Base-by-base conservation (phyloP, 2,113 vertebrate species). In the Corythoichthys haematopterus region DNA sequence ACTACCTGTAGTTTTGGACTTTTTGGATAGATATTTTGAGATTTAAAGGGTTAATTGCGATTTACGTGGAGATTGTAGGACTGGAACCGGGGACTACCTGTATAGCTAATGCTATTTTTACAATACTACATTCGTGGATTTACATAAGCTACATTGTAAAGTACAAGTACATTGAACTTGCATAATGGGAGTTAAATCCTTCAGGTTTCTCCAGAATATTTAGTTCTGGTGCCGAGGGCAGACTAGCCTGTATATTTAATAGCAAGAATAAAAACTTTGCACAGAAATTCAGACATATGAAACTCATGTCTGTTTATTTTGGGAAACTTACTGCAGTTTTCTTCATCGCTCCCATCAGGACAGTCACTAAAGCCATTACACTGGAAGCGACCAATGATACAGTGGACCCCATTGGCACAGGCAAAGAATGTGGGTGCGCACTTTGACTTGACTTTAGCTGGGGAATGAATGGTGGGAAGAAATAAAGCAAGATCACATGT, bases 281-380 rank as follows among this genome's bases (percentile, higher is more conserved):
- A 4, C 38, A 43, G 16, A 14, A 61, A 61, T 61, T 28, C 16
- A 57, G 11, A 15, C 28, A 15, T 6, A 4, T 57, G 33, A 13
- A 12, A 57, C 33, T 57, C 2, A 36, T 6, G 7, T n/a, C 13
- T 57, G 12, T 59, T 33, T 56, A 53, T 48, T 4, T 5, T 55
- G 45, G 1, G 2, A 48, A 57, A 97, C 97, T 96, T 87, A 99
- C 97, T 98, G 92, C 97, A 99, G 89, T 98, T 98, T 61, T 98
- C 93, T 71, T 99, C 97, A 6, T 99, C 97, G 0, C 97, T 99
- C 76, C 95, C 94, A 0, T 99, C 97, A 0, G 97, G 97, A 82
- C 97, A 99, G 81, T 99, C 96, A 37, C 93, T 94, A 2, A 98
- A 97, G 57, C 96, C 97, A 0, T 99, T 98, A 66, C 97, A 99